Evolutionary conservation across 2,113 vertebrate genomes (phyloP).

Genomic region (Stigmatopora nigra): DNA sequence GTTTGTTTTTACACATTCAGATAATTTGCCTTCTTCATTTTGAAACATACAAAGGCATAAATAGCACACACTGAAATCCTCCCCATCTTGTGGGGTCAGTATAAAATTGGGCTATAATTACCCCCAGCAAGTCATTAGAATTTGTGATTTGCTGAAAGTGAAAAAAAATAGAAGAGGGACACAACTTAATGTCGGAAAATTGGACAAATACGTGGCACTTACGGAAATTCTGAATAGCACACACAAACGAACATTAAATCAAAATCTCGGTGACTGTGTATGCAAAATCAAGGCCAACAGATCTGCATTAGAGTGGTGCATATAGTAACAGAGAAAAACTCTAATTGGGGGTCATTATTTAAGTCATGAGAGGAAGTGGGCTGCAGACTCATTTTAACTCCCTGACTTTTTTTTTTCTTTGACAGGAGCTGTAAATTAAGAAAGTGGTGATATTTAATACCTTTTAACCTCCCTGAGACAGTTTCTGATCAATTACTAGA

Average conservation of each 20-base stretch:
- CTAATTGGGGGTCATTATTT: conserved; percentile 73
- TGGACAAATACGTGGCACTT: background rate
- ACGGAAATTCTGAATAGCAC: background rate
- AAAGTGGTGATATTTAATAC: conserved; percentile 75
- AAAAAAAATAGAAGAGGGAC: conserved; percentile 43
- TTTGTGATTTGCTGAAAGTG: conserved; percentile 65
- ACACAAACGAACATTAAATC: conserved; percentile 32
- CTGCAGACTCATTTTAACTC: conserved; percentile 64
- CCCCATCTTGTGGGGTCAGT: conserved; percentile 59
- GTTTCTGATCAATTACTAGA: conserved; percentile 74
- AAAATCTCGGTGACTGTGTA: conserved; percentile 66
- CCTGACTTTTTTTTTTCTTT: conserved; percentile 55
- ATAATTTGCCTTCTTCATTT: conserved; percentile 44
- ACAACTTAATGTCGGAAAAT: conserved; percentile 34
- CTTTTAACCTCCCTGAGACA: conserved; percentile 70
- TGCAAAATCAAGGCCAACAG: conserved; percentile 65
- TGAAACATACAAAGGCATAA: conserved; percentile 55
- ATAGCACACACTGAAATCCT: conserved; percentile 54
- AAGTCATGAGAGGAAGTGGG: conserved; percentile 53
- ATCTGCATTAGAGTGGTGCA: conserved; percentile 58
- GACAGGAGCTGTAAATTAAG: conserved; percentile 71
- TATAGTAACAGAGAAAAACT: conserved; percentile 60
- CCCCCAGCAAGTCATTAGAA: conserved; percentile 70
- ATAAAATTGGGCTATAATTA: conserved; percentile 71
- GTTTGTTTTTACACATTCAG: conserved; percentile 59